phyloP scores from a whole-genome alignment of 37 sponge, comb jelly and placozoan species.

The Petrosia ficiformis region DNA sequence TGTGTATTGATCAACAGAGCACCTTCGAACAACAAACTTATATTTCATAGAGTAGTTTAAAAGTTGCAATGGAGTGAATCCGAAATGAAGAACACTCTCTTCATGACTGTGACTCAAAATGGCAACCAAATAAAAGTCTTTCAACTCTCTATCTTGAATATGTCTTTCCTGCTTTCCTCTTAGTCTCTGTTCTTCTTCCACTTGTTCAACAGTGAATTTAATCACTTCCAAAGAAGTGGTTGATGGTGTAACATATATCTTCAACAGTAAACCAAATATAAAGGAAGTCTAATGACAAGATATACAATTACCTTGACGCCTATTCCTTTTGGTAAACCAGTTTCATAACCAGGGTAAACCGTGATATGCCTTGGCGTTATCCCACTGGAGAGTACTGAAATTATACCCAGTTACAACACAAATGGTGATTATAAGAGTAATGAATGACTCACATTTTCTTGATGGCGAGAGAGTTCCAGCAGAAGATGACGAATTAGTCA shows the following conservation, averaged over 20 bases:
- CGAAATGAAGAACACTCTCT: background rate
- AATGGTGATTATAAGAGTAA: background rate
- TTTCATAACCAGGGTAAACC: conserved; percentile 67
- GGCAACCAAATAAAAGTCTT: conserved; percentile 58
- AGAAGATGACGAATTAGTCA: background rate
- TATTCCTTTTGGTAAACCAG: conserved; percentile 69
- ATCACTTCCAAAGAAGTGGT: conserved; percentile 53
- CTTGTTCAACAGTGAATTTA: conserved; percentile 39
- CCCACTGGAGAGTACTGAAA: too few species aligned
- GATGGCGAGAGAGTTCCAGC: background rate
- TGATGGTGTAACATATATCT: conserved; percentile 43
- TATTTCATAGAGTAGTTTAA: conserved; percentile 4
- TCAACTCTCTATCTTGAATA: conserved; percentile 34
- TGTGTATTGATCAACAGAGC: conserved; percentile 4
- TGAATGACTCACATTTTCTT: background rate
- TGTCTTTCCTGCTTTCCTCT: conserved; percentile 19
- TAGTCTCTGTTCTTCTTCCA: conserved; percentile 37
- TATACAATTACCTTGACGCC: conserved; percentile 74
- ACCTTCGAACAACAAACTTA: background rate
- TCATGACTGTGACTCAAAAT: background rate
- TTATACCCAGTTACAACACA: background rate
- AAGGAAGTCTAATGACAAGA: background rate
- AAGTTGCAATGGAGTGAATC: background rate
- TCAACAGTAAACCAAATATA: background rate
- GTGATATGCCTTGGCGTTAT: conserved; percentile 7